These are phyloP conservation scores for Ochropleura leucogaster DNA, from an alignment of 2,888 invertebrate species.

Conservation along the genomic window DNA sequence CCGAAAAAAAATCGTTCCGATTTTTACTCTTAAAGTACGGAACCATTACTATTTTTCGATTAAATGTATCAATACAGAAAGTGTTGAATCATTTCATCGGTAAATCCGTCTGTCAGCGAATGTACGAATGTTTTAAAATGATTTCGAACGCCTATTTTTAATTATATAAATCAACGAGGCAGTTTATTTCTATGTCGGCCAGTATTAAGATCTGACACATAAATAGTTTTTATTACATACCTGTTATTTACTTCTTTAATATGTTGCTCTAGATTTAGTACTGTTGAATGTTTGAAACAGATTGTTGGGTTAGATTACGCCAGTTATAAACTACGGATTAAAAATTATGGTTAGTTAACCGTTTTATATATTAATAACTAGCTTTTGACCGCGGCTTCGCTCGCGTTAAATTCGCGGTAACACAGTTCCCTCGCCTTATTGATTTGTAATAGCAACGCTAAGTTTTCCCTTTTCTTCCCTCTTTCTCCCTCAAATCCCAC, in stretches of 20 bases:
- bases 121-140: not conserved
- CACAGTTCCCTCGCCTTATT: too few relatives aligned
- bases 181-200: not conserved
- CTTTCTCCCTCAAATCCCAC: too few relatives aligned
- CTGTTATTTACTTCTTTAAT: constrained; percentile 9
- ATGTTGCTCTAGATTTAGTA: constrained; percentile 22
- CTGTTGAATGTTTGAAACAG: constrained; percentile 15
- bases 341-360: not conserved
- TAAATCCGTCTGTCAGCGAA: not conserved
- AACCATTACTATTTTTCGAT: too few relatives aligned
- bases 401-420: too few relatives aligned
- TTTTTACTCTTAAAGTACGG: too few relatives aligned
- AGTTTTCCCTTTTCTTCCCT: too few relatives aligned
- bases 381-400: too few relatives aligned
- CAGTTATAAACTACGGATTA: not conserved
- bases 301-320: not conserved
- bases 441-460: too few relatives aligned
- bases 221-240: constrained; percentile 31
- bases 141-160: constrained; percentile 7
- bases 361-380: too few relatives aligned
- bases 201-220: not conserved
- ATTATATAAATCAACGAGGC: constrained; percentile 10
- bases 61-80: too few relatives aligned
- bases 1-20: too few relatives aligned
- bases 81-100: not conserved